Evolutionary conservation across 92 coral and sea anemone genomes (phyloP), one percentile per base, ranked within the genome.

Genomic region (Heliopora coerulea): DNA sequence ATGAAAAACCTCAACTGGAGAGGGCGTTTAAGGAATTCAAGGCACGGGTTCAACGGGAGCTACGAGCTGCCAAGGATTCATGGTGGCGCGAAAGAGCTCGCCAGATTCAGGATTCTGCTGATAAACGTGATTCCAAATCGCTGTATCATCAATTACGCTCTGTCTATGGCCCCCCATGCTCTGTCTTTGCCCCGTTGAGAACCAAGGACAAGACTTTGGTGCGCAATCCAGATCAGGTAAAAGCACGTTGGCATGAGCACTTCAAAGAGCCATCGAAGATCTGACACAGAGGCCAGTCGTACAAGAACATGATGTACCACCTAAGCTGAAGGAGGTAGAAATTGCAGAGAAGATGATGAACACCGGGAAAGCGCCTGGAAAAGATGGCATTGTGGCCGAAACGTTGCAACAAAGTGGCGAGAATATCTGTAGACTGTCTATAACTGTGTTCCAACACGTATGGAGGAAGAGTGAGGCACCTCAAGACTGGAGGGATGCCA

Each of bases 51-150:
- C 56, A 42, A 59, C n/a, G 50, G 27, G 63, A 79, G 54, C 32
- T 79, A 21, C 40, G 59, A 2, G 32, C 23, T 7, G 69, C 69
- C 48, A 33, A 70, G 35, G 83, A 69, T 37, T 9, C 19, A 4
- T 79, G 83, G 79, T 69, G 83, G 83, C 30, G 25, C 32, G 62
- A 33, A 15, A 79, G 56, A 29, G 83, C 83, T 1, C 67, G 68
- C 19, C 78, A 69, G 46, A 41, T 69, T 13, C 83, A 69, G 68
- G 29, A 13, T 12, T 79, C 33, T 26, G 70, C 83, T 52, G 83
- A 79, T 64, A 27, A 44, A 42, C 37, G 60, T 9, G 31, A 42
- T 67, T 33, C 73, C 18, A 73, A 80, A 61, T 78, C 30, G 49
- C 59, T 80, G 52, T 72, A 46, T 62, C 19, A 61, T 19, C 8